phyloP scores from a whole-genome alignment of 2,888 invertebrate genomes.

The Germaria angustata region DNA sequence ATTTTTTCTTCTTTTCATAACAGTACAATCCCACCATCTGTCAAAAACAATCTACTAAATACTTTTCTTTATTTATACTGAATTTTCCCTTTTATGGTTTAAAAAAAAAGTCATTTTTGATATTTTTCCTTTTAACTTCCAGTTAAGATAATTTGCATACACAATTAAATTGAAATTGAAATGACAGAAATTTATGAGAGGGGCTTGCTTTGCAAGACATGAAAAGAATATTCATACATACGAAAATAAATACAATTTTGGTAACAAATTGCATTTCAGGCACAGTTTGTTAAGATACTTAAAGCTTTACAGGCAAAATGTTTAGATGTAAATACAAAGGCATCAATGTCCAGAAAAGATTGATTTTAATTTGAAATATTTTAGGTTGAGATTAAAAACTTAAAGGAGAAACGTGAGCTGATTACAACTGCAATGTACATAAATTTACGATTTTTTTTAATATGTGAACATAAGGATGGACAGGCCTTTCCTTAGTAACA shows the following conservation, averaged over 20 bases:
- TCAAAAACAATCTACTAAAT: conserved; percentile 58
- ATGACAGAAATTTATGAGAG: conserved; percentile 62
- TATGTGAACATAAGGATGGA: no score
- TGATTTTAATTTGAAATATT: conserved; percentile 4
- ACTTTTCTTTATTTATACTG: conserved; percentile 45
- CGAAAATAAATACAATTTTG: conserved; percentile 9
- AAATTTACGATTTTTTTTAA: conserved; percentile 20
- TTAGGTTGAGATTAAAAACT: conserved; percentile 10
- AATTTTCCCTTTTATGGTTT: conserved; percentile 47
- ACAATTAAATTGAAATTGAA: conserved; percentile 59
- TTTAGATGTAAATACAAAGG: conserved; percentile 11
- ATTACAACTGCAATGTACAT: background rate
- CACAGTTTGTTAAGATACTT: conserved; percentile 18
- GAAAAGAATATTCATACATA: conserved; percentile 39
- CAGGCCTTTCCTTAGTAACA: no score
- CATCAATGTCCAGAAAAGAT: background rate
- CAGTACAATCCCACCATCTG: conserved; percentile 60
- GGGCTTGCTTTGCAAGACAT: conserved; percentile 55
- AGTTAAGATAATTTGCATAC: conserved; percentile 38
- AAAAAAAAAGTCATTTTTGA: background rate
- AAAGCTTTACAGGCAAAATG: background rate
- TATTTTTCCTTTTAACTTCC: conserved; percentile 3
- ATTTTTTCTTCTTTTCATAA: background rate
- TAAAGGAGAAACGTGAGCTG: conserved; percentile 39
- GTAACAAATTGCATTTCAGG: conserved; percentile 47